Evolutionary conservation across 1,140 invertebrate genomes (phyloP), one percentile per base, ranked within the genome.

Genomic region (Drosophila erecta): DNA sequence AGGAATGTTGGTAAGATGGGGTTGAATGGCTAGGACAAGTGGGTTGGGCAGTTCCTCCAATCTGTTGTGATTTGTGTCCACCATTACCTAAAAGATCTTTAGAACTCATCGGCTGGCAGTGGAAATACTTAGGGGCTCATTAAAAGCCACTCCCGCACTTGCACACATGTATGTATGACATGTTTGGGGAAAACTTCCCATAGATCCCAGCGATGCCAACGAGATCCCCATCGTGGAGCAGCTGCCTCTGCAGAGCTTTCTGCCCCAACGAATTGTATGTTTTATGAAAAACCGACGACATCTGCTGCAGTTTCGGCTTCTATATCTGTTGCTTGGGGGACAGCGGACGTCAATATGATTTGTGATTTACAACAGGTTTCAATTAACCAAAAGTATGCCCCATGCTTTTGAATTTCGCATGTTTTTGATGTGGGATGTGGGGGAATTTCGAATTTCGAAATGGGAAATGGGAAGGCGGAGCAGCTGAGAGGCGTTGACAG

Each of bases 281-380:
- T 64, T 65, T 69, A 69, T 70, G 67, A 70, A 70, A 70, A 70
- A 70, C 67, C 27, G 41, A 49, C 67, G 43, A 71, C 67, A 71
- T 71, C 65, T 70, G 67, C 27, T 20, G 43, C 27, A 40, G 50
- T 70, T 69, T 70, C 15, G 11, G 62, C 20, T 61, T 61, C 59
- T 61, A 30, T 58, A 55, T 46, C 40, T 53, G 33, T 37, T 11
- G 8, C 4, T n/a, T 47, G 17, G 17, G 7, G 37, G 0, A n/a
- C 17, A 35, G n/a, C 41, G 17, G 41, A 17, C 47, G 67, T 71
- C 67, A 70, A 71, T 71, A 71, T 71, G 67, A 71, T 71, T 71
- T 71, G 67, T 71, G 67, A 71, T 71, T 71, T 71, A 71, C 67
- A 71, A 71, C 67, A 71, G 67, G 67, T 71, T 71, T 71, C 67